phyloP scores from a whole-genome alignment of 2,888 invertebrate species.

The Chalcis sispes region DNA sequence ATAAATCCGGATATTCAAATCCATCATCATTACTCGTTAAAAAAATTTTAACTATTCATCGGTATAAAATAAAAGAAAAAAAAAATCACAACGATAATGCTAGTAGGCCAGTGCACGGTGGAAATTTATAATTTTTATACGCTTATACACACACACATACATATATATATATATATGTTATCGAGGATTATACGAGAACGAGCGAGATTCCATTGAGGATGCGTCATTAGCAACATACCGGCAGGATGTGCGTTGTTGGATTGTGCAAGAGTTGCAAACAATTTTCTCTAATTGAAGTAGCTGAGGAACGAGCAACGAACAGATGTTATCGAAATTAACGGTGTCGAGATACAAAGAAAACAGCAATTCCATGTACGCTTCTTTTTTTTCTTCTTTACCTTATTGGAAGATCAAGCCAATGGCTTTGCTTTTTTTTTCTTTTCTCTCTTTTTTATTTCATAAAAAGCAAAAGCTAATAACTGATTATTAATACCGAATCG shows the following conservation, averaged over 20 bases:
- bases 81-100: too few relatives aligned
- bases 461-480: background rate
- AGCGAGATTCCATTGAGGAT: constrained; percentile 18
- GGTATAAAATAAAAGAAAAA: too few relatives aligned
- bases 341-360: background rate
- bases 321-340: constrained; percentile 41
- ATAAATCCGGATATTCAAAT: too few relatives aligned
- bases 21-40: too few relatives aligned
- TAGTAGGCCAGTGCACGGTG: too few relatives aligned
- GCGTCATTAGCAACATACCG: background rate
- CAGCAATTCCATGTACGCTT: background rate
- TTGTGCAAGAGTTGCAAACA: constrained; percentile 22
- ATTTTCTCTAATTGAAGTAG: constrained; percentile 36
- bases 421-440: constrained; percentile 12
- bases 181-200: background rate
- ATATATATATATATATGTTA: background rate
- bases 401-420: constrained; percentile 2
- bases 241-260: constrained; percentile 26
- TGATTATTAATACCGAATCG: background rate
- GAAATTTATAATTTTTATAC: too few relatives aligned
- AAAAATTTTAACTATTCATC: too few relatives aligned
- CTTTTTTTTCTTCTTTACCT: background rate
- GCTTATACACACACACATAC: too few relatives aligned
- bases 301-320: constrained; percentile 13
- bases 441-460: too few relatives aligned